Evolutionary conservation across 2,113 vertebrate genomes (phyloP), one percentile per base, ranked within the genome.

Genomic region (Mesoclemmys tuberculata): DNA sequence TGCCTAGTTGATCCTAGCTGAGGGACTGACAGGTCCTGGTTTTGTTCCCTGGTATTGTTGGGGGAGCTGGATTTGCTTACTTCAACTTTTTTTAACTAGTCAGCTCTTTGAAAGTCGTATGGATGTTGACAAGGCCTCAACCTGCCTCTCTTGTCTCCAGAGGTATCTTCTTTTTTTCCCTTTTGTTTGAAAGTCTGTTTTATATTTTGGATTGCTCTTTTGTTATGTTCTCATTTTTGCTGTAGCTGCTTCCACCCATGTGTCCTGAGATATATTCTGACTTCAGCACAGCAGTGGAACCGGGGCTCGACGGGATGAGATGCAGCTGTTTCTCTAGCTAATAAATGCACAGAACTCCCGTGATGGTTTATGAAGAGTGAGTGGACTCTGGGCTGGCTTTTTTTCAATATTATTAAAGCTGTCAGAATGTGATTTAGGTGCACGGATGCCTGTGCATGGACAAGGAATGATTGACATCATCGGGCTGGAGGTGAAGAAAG

Each of bases 151-250:
- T 85, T 92, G 84, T 85, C 90, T 87, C 79, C 44, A 26, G 80
- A 71, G 54, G 46, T 52, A 31, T 38, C 46, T 51, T 29, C 64
- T 71, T 41, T 24, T 44, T n/a, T 44, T 77, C 13, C 35, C 31
- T 56, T 38, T 41, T 44, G 52, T 55, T 71, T 38, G n/a, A 87
- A 87, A 46, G 48, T 88, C 90, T 92, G 85, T 83, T 92, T 83
- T 85, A 54, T 92, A 92, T 92, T 92, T 92, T 64, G 80, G 64
- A 71, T 83, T 88, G 82, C 83, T 83, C 80, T 92, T 92, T 83
- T 83, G 90, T 83, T 87, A 87, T 68, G 78, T 87, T 92, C 90
- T 92, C 87, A 68, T 79, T 22, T 71, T 87, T 79, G 68, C 80
- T 92, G 38, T 87, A 79, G 78, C 90, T 87, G 48, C 85, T 88